Base-by-base conservation (phyloP, 2,113 vertebrate genomes). In the Solea solea region DNA sequence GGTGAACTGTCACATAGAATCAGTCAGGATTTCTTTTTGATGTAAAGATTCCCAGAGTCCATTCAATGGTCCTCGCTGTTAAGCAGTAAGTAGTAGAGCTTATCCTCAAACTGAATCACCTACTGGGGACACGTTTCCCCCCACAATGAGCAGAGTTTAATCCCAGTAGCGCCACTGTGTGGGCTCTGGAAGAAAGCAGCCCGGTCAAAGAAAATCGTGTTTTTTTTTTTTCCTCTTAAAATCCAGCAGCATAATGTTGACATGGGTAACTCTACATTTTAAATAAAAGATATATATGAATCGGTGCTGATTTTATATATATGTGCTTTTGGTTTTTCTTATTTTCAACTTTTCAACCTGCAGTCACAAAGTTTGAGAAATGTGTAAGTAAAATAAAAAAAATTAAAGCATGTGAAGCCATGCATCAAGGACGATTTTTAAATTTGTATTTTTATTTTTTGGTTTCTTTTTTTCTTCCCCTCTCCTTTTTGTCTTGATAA, bases 281-380 rank as follows among this genome's bases (percentile, higher is more conserved):
- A 96, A 98, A 97, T 96, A 97, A 98, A 93, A 96, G 95, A 95
- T 96, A 97, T 97, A 97, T 97, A 98, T 97, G 95, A 97, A 98
- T 98, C 95, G 97, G 97, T 99, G 97, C 97, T 99, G 96, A 97
- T 98, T 99, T 99, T 98, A 98, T 99, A 98, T 96, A 21, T 21
- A 96, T 97, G 96, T 96, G 94, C 95, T 97, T 95, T 97, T 96
- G 94, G 94, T 59, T 95, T 96, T 95, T 96, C 95, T 88, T 88
- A 72, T 86, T 91, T 84, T 88, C 95, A 93, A 95, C 96, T 96
- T 96, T 96, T 95, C 95, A 96, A 96, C 94, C 95, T 97, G 95
- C 94, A 96, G 95, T 96, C 93, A 95, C 95, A 96, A 95, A 94
- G 95, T 96, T 96, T 96, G 95, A 97, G 95, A 98, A 96, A 96